Percentiles rank a stretch among this genome's conserved stretches.
Evolutionary conservation across 2,113 vertebrate species (phyloP).

Genomic region (Hemichromis elongatus): DNA sequence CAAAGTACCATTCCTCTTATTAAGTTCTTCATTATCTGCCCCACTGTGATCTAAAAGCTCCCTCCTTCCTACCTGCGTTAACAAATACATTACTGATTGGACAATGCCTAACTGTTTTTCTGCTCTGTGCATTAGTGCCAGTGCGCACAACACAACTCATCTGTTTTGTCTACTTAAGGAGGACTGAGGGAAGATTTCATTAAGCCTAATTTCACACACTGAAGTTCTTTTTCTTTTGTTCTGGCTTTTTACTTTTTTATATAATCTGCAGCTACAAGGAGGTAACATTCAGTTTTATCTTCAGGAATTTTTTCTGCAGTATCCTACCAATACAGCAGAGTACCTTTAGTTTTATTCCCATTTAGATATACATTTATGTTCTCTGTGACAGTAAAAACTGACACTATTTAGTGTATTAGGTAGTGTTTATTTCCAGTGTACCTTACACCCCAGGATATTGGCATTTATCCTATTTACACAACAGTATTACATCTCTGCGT

Average conservation of each 20-base stretch:
- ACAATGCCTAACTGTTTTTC: constrained; percentile 47
- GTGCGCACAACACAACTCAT: constrained; percentile 25
- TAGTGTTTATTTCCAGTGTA: constrained; percentile 81
- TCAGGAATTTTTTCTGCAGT: background rate
- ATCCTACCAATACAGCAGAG: background rate
- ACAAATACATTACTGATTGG: constrained; percentile 67
- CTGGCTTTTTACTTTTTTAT: background rate
- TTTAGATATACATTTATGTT: background rate
- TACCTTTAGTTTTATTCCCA: background rate
- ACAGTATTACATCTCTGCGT: constrained; percentile 92
- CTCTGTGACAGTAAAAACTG: background rate
- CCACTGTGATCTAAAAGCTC: constrained; percentile 82
- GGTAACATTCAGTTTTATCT: background rate
- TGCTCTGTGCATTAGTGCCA: constrained; percentile 26
- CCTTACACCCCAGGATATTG: constrained; percentile 86
- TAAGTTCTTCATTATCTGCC: constrained; percentile 97
- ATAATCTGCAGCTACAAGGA: background rate
- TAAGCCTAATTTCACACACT: constrained; percentile 11
- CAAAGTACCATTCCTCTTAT: constrained; percentile 98
- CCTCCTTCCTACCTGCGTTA: constrained; percentile 66
- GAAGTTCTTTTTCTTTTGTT: constrained; percentile 13
- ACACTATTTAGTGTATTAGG: constrained; percentile 56
- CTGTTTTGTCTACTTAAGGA: constrained; percentile 24
- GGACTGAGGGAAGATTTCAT: constrained; percentile 23
- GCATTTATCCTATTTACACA: constrained; percentile 98